phyloP scores from a whole-genome alignment of 2,888 invertebrate species.

The Micoletzkya japonica region DNA sequence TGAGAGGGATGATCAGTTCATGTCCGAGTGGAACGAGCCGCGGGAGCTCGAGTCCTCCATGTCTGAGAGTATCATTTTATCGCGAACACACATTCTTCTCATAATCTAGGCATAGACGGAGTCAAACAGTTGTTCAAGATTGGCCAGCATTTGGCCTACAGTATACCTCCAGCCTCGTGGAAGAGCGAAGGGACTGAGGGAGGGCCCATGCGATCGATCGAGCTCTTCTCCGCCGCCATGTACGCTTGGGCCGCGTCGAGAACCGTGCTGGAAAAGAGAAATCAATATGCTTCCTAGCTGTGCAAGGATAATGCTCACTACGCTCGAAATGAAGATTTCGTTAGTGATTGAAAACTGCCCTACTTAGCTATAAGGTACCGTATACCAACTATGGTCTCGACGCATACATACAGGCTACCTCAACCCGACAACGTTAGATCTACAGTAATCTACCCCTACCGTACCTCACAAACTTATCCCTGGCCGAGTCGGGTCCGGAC shows the following conservation, averaged over 20 bases:
- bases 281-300: too few relatives aligned
- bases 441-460: too few relatives aligned
- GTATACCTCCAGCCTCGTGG: conserved; percentile 8
- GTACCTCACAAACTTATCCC: conserved; percentile 5
- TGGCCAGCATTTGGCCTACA: background rate
- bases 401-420: too few relatives aligned
- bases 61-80: background rate
- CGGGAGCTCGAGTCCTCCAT: conserved; percentile 26
- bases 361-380: too few relatives aligned
- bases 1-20: conserved; percentile 4
- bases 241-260: conserved; percentile 22
- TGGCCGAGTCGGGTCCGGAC: background rate
- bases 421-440: too few relatives aligned
- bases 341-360: too few relatives aligned
- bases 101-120: background rate
- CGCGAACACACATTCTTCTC: background rate
- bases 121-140: background rate
- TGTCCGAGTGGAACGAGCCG: conserved; percentile 23
- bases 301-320: too few relatives aligned
- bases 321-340: too few relatives aligned
- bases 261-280: conserved; percentile 16
- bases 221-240: conserved; percentile 5
- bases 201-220: conserved; percentile 17
- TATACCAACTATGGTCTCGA: too few relatives aligned
- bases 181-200: conserved; percentile 19